phyloP scores from a whole-genome alignment of 92 coral and sea anemone genomes.

The Zoanthus sociatus region DNA sequence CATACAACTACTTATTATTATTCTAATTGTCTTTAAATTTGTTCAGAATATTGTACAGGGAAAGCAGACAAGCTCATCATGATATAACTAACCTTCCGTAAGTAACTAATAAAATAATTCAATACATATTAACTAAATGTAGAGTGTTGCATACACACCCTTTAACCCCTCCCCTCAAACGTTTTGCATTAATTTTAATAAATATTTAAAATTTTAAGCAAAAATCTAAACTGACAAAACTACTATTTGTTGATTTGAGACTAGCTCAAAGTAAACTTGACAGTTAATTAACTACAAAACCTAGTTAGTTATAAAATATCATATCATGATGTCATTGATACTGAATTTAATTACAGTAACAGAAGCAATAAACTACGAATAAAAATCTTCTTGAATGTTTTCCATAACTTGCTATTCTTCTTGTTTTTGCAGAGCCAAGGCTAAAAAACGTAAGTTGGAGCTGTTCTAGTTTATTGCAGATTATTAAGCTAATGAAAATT shows the following conservation, averaged over 20 bases:
- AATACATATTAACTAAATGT: not conserved
- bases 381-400: not conserved
- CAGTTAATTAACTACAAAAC: too few relatives aligned
- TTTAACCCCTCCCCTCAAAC: too few relatives aligned
- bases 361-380: too few relatives aligned
- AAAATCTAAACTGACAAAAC: too few relatives aligned
- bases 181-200: too few relatives aligned
- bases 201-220: too few relatives aligned
- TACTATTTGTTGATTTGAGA: not conserved
- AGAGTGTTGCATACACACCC: too few relatives aligned
- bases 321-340: too few relatives aligned
- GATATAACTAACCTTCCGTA: conserved; percentile 85
- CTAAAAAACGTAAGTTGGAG: conserved; percentile 78
- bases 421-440: conserved; percentile 61
- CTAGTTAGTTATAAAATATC: too few relatives aligned
- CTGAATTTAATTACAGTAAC: too few relatives aligned
- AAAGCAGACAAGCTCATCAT: conserved; percentile 90
- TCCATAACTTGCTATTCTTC: not conserved
- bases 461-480: not conserved
- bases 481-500: not conserved
- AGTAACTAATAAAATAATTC: conserved; percentile 46
- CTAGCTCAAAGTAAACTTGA: not conserved
- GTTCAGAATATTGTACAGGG: conserved; percentile 83
- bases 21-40: not conserved
- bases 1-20: too few relatives aligned